A percentile compares a stretch with the other conserved stretches of the same genome.
Evolutionary conservation across 2,113 vertebrate species (phyloP).

Genomic region (Heterotilapia buettikoferi): DNA sequence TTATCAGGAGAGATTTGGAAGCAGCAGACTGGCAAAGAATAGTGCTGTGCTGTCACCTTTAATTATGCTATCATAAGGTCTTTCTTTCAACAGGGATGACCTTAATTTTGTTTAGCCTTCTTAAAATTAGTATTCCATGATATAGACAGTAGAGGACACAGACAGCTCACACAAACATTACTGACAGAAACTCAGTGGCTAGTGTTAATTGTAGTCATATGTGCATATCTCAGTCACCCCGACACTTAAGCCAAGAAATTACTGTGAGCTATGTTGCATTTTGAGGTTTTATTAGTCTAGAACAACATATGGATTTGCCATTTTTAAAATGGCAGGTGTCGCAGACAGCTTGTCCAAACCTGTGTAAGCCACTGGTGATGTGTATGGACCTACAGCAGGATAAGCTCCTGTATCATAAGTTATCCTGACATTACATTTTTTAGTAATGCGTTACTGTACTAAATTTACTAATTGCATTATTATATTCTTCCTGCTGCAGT

Average conservation of each 20-base stretch:
- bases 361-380: not conserved
- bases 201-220: not conserved
- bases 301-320: not conserved
- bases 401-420: not conserved
- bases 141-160: not conserved
- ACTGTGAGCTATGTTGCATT: not conserved
- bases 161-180: not conserved
- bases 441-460: accelerated
- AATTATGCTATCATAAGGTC: conserved; percentile 9
- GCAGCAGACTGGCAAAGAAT: not conserved
- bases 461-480: not conserved
- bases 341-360: not conserved
- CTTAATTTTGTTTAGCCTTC: not conserved
- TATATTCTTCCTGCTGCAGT: not conserved
- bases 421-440: not conserved
- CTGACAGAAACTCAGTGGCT: not conserved
- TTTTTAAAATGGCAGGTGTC: not conserved
- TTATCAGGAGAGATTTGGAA: not conserved
- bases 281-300: not conserved
- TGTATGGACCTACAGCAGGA: not conserved
- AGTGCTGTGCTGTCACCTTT: not conserved
- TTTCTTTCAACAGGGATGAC: not conserved
- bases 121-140: not conserved
- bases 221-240: not conserved
- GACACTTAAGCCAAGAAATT: not conserved